Base-by-base conservation (phyloP, 2,888 invertebrate species). In the Uloborus plumipes region DNA sequence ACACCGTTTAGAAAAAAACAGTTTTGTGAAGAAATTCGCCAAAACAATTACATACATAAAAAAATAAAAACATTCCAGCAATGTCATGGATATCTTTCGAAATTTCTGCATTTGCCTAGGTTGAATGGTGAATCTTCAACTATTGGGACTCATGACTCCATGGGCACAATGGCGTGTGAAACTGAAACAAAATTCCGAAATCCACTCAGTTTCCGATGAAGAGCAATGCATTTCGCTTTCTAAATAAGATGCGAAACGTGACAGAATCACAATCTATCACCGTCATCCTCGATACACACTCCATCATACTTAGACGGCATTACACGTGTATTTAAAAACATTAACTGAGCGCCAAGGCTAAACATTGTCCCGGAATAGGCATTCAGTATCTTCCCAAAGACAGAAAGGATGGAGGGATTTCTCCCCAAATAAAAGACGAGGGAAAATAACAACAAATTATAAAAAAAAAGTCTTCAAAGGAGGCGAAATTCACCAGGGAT, bases 271-370 rank as follows among this genome's bases (percentile, higher is more conserved):
- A 55, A 16, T 55, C 20, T 11, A 18, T 18, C 20, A 16, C 55
- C n/a, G n/a, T 20, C n/a, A 55, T 55, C 15, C 55, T 18, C n/a
- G 16, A 55, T 18, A 51, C n/a, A 26, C 58, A 71, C 71, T 78
- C 78, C 65, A 71, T 78, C 78, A 78, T 65, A 65, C 78, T 78
- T 71, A 78, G 26, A 59, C 22, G 55, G 78, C 50, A 78, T 78
- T 78, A 78, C 78, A 70, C 78, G 58, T 78, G 78, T 78, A 62
- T 51, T 64, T 55, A 58, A 71, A 78, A 76, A 78, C 71, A 78
- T 71, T 62, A 62, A 77, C 58, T 65, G 53, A 39, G 16, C 73
- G 74, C 59, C 74, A 74, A 74, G 74, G 74, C 66, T 64, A 53
- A 53, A 20, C 49, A 74, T 15, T 64, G 50, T 66, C 66, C 6